A percentile compares a stretch with the other conserved stretches of the same genome.
Evolutionary conservation across 1,140 invertebrate genomes (phyloP).

Genomic region (Procambarus clarkii): DNA sequence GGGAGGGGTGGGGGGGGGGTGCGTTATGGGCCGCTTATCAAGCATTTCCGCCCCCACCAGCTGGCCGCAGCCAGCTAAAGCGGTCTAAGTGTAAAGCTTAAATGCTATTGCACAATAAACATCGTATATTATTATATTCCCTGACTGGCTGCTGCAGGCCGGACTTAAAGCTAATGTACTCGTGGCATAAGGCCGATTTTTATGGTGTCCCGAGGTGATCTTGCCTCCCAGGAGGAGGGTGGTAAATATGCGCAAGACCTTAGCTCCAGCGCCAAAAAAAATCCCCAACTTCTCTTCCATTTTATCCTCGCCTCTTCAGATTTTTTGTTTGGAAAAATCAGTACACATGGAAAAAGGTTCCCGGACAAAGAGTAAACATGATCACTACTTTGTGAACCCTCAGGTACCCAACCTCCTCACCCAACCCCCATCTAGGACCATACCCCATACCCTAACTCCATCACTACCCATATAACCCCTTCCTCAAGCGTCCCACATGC

Average conservation of each 20-base stretch:
- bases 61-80: not conserved
- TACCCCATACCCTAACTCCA: too few relatives aligned
- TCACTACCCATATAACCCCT: too few relatives aligned
- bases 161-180: conserved; percentile 13
- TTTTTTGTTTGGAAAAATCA: too few relatives aligned
- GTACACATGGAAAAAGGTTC: too few relatives aligned
- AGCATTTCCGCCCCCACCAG: not conserved
- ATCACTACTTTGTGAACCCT: too few relatives aligned
- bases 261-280: not conserved
- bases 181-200: conserved; percentile 12
- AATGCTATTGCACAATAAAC: conserved; percentile 20
- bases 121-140: conserved; percentile 19
- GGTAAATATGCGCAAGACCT: not conserved
- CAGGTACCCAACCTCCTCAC: too few relatives aligned
- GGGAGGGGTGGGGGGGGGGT: too few relatives aligned
- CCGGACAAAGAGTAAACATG: too few relatives aligned
- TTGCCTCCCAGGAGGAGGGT: not conserved
- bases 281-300: not conserved
- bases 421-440: too few relatives aligned
- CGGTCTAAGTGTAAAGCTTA: conserved; percentile 4
- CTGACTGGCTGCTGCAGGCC: not conserved
- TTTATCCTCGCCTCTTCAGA: too few relatives aligned
- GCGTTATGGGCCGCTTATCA: not conserved
- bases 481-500: too few relatives aligned
- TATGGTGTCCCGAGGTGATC: not conserved